Evolutionary conservation across 1,140 invertebrate genomes (phyloP), one percentile per base, ranked within the genome.

Genomic region (Ylistrum balloti): DNA sequence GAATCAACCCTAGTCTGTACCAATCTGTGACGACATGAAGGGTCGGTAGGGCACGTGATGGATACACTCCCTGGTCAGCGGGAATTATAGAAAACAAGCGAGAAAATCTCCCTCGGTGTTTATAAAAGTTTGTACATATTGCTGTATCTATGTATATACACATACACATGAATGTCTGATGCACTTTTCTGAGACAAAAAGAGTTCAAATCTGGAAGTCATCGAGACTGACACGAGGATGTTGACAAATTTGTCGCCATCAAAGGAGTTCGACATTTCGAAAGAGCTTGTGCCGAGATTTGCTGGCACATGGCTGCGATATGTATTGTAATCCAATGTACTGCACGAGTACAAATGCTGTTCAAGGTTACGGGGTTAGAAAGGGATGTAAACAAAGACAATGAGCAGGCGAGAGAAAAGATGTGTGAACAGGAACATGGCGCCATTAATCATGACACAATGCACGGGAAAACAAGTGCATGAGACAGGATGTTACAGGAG

Each of bases 361-460:
- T 28, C 56, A 74, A 74, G 56, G 56, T 74, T n/a, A 74, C n/a
- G 22, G n/a, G 28, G 56, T n/a, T 0, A 28, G 56, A 45, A 74
- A 1, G 56, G 56, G 56, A 38, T 28, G 56, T 74, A 74, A 74
- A 74, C 56, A 74, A n/a, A 74, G 56, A 74, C 7, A 74, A 74
- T 74, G 2, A 74, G 56, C 7, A 74, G 22, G 5, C 56, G n/a
- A 28, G 56, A n/a, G 56, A 74, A 5, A n/a, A 38, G 56, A 74
- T 0, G 56, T 74, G 56, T 74, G 56, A 74, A 74, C 56, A 28
- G 56, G 56, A 74, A 28, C 56, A 28, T 9, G 20, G 22, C 22
- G 56, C n/a, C 56, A 74, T 74, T 74, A 74, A 74, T 74, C 56
- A 74, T 74, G 56, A 74, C 56, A 74, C 41, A 45, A 15, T 45